Evolutionary conservation across 2,797 vertebrate genomes (phyloP).

Genomic region (Ambastaia sidthimunki): DNA sequence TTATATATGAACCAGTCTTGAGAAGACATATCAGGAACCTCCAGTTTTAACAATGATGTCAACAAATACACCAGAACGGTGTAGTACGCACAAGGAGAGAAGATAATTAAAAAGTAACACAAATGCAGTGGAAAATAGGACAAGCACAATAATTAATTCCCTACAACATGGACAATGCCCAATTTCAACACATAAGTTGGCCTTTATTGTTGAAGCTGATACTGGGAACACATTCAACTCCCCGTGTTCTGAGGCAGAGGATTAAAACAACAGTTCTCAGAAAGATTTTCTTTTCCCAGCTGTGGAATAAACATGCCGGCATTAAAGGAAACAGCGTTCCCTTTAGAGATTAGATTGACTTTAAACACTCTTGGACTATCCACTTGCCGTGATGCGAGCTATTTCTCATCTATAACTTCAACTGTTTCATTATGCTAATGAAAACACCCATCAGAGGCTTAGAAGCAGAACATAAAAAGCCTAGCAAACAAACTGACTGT

Average conservation of each 20-base stretch:
- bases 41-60: not conserved
- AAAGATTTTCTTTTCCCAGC: conserved; percentile 64
- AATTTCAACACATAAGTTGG: conserved; percentile 16
- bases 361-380: conserved; percentile 38
- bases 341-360: conserved; percentile 38
- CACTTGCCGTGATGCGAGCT: conserved; percentile 12
- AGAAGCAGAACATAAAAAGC: conserved; percentile 20
- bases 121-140: not conserved
- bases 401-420: conserved; percentile 52
- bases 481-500: conserved; percentile 2
- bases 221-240: conserved; percentile 48
- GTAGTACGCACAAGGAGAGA: not conserved
- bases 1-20: conserved; percentile 60
- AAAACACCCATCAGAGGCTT: conserved; percentile 31
- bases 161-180: not conserved
- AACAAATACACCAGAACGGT: not conserved
- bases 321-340: conserved; percentile 33
- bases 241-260: conserved; percentile 53
- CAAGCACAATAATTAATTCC: conserved; percentile 1
- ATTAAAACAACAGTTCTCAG: conserved; percentile 65
- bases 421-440: conserved; percentile 65
- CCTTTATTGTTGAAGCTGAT: conserved; percentile 15
- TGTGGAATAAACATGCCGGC: conserved; percentile 37
- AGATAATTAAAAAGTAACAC: not conserved
- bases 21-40: conserved; percentile 36